Base-by-base conservation (phyloP, 1,140 invertebrate species). In the Trachelipus rathkii region DNA sequence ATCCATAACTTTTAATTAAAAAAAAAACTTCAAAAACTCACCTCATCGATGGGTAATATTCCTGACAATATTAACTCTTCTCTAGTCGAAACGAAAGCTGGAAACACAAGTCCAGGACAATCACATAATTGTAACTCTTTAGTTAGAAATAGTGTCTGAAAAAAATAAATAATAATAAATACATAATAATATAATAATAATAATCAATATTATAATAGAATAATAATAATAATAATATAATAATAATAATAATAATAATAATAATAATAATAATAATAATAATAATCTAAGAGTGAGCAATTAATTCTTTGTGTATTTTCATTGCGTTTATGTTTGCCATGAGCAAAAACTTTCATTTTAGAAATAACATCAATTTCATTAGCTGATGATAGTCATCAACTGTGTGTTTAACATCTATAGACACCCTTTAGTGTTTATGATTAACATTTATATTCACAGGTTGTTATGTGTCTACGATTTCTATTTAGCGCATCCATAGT, bases 81-180 rank as follows among this genome's bases (percentile, higher is more conserved):
- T 87, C 95, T 94, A 76, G 95, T 92, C 78, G 91, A 88, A 10
- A 97, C 93, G 85, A 99, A 97, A 76, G 93, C 95, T 10, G 98
- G 97, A 90, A 99, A 95, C 9, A 99, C 97, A 33, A 99, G 87
- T 6, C 98, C 97, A 23, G 98, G 97, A 85, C 97, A 99, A 87
- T 99, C 98, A 84, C 97, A 96, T 7, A 99, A 85, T 81, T 96
- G 86, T 33, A 99, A 83, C 78, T 94, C 89, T 15, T 90, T 87
- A 43, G 93, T 91, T 69, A 98, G 82, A 79, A 88, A 92, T 0
- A 97, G 84, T 0, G 96, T 98, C 89, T 98, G 90, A 71, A 93
- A 71, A 15, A 60, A n/a, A n/a, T n/a, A n/a, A n/a, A 33, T 33
- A 67, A 21, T 67, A 67, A 67, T 67, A 67, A n/a, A n/a, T n/a